phyloP scores from a whole-genome alignment of 2,113 vertebrate species.

The Mellivora capensis region DNA sequence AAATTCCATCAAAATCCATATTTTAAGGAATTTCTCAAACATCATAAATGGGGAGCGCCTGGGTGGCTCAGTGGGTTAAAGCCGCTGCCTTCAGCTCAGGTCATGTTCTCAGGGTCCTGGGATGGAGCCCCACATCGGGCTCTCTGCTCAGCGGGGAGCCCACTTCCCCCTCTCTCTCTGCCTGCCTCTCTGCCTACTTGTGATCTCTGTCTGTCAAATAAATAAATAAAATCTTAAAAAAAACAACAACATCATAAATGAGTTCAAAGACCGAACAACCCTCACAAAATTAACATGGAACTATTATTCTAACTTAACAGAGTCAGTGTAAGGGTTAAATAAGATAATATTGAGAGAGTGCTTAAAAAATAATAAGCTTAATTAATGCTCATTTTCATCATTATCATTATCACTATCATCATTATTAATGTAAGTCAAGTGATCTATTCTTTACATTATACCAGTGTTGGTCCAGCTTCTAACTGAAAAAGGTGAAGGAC shows the following conservation, averaged over 20 bases:
- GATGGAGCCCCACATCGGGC: too few relatives aligned
- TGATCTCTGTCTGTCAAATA: too few relatives aligned
- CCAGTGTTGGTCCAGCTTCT: neutral
- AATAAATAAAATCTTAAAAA: too few relatives aligned
- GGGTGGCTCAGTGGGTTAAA: too few relatives aligned
- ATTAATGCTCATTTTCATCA: neutral
- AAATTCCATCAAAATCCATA: neutral
- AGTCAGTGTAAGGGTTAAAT: neutral
- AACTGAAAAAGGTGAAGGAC: neutral
- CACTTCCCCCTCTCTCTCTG: too few relatives aligned
- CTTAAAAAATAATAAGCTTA: neutral
- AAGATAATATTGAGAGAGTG: neutral
- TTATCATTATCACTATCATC: neutral
- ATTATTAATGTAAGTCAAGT: neutral
- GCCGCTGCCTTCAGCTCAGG: too few relatives aligned
- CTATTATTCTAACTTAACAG: neutral
- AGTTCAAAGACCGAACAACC: neutral
- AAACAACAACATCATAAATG: too few relatives aligned
- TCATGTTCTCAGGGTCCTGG: too few relatives aligned
- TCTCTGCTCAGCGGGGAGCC: too few relatives aligned
- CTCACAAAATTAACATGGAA: neutral
- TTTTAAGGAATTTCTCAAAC: neutral
- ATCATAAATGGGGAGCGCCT: neutral
- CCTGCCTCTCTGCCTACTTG: too few relatives aligned
- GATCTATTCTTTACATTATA: neutral